Percentiles rank a stretch among this genome's conserved stretches.
Evolutionary conservation across 2,113 vertebrate species (phyloP).

Genomic region (Gnathonemus echidnorhynchus): DNA sequence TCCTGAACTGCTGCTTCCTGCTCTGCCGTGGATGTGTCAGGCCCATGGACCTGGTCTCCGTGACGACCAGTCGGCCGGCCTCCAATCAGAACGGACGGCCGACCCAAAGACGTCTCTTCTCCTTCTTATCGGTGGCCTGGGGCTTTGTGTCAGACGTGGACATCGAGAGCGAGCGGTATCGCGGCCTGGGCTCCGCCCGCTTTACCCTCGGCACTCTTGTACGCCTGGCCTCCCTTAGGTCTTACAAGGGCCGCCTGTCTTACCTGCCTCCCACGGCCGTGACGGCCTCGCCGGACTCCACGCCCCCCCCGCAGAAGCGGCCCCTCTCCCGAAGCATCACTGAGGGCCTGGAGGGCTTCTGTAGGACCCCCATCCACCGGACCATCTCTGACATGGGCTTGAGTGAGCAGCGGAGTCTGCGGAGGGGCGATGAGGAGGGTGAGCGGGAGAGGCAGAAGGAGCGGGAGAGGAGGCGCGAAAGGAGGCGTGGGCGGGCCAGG

Average conservation of each 20-base stretch:
- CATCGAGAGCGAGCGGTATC: conserved; percentile 82
- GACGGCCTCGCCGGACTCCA: conserved; percentile 40
- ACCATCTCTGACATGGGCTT: conserved; percentile 79
- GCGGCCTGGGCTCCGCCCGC: conserved; percentile 75
- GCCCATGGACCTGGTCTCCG: conserved; percentile 80
- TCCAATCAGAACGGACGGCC: conserved; percentile 47
- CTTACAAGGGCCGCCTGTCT: conserved; percentile 80
- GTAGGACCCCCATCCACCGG: conserved; percentile 70
- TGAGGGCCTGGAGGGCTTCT: conserved; percentile 58
- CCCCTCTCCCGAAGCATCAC: conserved; percentile 69
- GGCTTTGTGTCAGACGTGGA: conserved; percentile 88
- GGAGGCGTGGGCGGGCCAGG: conserved; percentile 53
- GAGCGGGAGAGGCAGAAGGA: conserved; percentile 55
- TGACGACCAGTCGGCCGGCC: conserved; percentile 67
- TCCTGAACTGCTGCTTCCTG: conserved; percentile 80
- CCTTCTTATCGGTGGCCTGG: conserved; percentile 86
- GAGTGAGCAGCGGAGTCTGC: conserved; percentile 68
- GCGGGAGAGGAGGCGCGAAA: conserved; percentile 50
- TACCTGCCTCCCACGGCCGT: conserved; percentile 71
- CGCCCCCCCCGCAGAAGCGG: conserved; percentile 50
- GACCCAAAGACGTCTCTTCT: conserved; percentile 64
- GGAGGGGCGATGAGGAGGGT: conserved; percentile 51
- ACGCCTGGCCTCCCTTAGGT: conserved; percentile 73
- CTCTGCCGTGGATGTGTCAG: conserved; percentile 71
- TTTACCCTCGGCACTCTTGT: conserved; percentile 79